Evolutionary conservation across 2,113 vertebrate species (phyloP), one percentile per base, ranked within the genome.

Genomic region (Petroica traversi): DNA sequence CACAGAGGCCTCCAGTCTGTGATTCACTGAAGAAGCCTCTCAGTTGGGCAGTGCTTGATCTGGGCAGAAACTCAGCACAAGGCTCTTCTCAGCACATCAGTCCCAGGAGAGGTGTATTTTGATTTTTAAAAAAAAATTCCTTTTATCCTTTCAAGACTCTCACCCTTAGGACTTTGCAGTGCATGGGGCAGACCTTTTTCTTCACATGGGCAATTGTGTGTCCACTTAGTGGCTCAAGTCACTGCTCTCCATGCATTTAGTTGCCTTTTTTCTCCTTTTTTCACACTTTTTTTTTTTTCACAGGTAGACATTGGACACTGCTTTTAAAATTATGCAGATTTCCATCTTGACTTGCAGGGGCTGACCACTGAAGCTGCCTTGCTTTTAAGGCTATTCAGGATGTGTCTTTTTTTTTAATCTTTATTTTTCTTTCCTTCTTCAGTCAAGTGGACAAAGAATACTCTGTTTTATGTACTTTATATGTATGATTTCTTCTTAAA

Each of bases 401-500:
- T 75, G 24, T 90, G 40, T 64, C 59, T 73, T 33, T 94, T 94
- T 95, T 83, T 40, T 17, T n/a, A n/a, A 55, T 73, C 16, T 46
- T 54, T 19, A 38, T 83, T 86, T 55, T 12, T 16, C 9, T 25
- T 79, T 48, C 62, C 59, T 81, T 72, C 64, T 93, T 92, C n/a
- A 72, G 82, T 85, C 69, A 29, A 88, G 92, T 59, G 64, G 49
- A 97, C 92, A 97, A 96, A 97, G 95, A 89, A 83, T 93, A 77
- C 83, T 88, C 54, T 97, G 89, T 96, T 79, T 95, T 94, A 72
- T 78, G 40, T 89, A 64, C 74, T 91, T 93, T 88, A 72, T 82
- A 23, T 93, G 51, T 93, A 84, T 91, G 78, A 85, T 95, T 95
- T 94, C 73, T 90, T 75, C 88, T 94, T 96, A 82, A 94, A 96